Evolutionary conservation across 2,797 vertebrate species (phyloP), one percentile per base, ranked within the genome.

Genomic region (Pyrocephalus nanus): DNA sequence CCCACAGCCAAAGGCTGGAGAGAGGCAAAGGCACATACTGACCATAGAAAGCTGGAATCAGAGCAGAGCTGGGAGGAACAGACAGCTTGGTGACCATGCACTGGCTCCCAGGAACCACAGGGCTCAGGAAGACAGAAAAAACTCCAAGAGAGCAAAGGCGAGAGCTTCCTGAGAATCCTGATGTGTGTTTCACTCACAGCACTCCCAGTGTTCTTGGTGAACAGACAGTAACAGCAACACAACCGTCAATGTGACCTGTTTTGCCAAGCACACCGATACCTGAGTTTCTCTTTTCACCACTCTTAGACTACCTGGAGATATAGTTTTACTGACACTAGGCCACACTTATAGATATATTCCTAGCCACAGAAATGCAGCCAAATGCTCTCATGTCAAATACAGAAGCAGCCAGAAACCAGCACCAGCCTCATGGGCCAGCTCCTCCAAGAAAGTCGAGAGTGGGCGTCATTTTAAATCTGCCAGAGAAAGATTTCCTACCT

Each of bases 131-230:
- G 27, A 27, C 7, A 60, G 43, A 25, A 66, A 36, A 57, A 15
- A 20, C 47, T 42, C 15, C 38, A 27, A 14, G 38, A 88, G 50
- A 58, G 36, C 7, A 19, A 55, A 53, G 25, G 23, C 0, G 0
- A 73, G 66, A 75, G 34, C 64, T 73, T 47, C 27, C 50, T 19
- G 38, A 43, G 50, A 72, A 11, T 55, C 22, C 48, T 9, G 25
- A 12, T 4, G 21, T 1, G 5, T 2, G 0, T 45, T 70, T 65
- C 48, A 13, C 29, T 23, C 64, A 16, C 0, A 3, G 53, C 23
- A 17, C 17, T 58, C 22, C 40, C 58, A 25, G 36, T 6, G 62
- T 27, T 58, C 71, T 36, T 11, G 12, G 14, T 4, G 21, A 34
- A 54, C 42, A 32, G 45, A 42, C 34, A 73, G 15, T 19, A 47